A percentile compares a stretch with the other conserved stretches of the same genome.
phyloP scores from a whole-genome alignment of 2,888 invertebrate genomes.

The Chaetogeoica ovagalla region DNA sequence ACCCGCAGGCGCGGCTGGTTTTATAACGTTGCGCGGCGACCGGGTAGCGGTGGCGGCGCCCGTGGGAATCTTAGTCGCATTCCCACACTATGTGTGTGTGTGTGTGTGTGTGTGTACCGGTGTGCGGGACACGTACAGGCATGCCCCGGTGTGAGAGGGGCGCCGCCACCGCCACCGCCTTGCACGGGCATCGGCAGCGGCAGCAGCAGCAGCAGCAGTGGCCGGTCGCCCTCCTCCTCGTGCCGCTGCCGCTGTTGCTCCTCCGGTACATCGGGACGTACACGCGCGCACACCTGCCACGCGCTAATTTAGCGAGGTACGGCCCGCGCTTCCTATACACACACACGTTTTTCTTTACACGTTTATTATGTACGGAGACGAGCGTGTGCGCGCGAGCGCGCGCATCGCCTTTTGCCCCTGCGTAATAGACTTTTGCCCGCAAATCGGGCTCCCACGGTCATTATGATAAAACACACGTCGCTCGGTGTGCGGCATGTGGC shows the following conservation, averaged over 20 bases:
- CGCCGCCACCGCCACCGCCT: slow-evolving; percentile 28
- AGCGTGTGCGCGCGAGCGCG: neutral
- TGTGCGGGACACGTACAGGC: slow-evolving; percentile 43
- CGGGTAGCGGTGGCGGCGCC: slow-evolving; percentile 49
- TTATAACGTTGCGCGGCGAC: slow-evolving; percentile 30
- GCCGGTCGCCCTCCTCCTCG: neutral
- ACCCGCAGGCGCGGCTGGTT: slow-evolving; percentile 41
- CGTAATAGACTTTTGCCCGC: no score
- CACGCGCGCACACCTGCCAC: slow-evolving; percentile 53
- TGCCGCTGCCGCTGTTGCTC: no score
- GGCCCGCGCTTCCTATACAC: slow-evolving; percentile 25
- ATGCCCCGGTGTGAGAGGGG: slow-evolving; percentile 41
- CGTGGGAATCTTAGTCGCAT: slow-evolving; percentile 53
- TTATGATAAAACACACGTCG: no score
- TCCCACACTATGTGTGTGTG: slow-evolving; percentile 45
- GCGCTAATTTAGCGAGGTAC: slow-evolving; percentile 51
- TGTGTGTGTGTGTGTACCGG: slow-evolving; percentile 14
- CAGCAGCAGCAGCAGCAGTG: slow-evolving; percentile 13
- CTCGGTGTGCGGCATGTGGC: no score
- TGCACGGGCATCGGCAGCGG: slow-evolving; percentile 20
- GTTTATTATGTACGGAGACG: neutral
- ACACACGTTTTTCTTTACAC: neutral
- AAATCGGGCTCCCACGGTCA: no score
- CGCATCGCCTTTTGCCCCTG: no score
- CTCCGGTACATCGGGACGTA: neutral